Conservation (phyloP, 2,113 vertebrate genomes). For the Anseranas semipalmata region DNA sequence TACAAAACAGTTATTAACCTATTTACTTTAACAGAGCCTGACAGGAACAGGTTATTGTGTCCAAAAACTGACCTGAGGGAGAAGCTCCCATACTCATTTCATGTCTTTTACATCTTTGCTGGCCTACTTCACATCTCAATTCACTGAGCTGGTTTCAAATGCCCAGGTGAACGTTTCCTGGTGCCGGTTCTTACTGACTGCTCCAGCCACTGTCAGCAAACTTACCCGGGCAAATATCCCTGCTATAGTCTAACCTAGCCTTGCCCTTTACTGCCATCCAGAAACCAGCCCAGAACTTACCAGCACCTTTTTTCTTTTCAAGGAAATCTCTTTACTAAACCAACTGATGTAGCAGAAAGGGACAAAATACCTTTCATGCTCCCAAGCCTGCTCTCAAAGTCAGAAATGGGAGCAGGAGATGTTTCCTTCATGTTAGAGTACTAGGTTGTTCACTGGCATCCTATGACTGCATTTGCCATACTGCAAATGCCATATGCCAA, state of each 20-base stretch:
- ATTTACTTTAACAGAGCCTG: neutral
- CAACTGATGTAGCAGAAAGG: neutral
- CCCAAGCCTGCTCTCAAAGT: neutral
- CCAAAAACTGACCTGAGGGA: neutral
- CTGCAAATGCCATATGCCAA: neutral
- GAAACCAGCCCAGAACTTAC: constrained; percentile 21
- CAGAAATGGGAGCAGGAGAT: neutral
- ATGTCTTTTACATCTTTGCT: neutral
- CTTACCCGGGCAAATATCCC: neutral
- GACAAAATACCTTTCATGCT: neutral
- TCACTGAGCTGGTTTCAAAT: constrained; percentile 7
- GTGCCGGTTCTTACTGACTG: neutral
- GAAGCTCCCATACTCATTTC: neutral
- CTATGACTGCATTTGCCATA: neutral
- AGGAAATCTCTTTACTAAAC: neutral
- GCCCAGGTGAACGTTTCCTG: accelerated
- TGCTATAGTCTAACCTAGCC: neutral
- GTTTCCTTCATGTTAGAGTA: neutral
- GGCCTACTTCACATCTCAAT: neutral
- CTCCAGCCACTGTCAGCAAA: constrained; percentile 26
- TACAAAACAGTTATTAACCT: neutral
- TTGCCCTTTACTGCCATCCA: constrained; percentile 4
- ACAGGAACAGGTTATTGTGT: neutral
- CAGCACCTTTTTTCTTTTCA: neutral
- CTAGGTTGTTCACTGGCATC: neutral